Evolutionary conservation across 2,888 invertebrate genomes (phyloP).

Genomic region (Kuschelorhynchus macadamiae): DNA sequence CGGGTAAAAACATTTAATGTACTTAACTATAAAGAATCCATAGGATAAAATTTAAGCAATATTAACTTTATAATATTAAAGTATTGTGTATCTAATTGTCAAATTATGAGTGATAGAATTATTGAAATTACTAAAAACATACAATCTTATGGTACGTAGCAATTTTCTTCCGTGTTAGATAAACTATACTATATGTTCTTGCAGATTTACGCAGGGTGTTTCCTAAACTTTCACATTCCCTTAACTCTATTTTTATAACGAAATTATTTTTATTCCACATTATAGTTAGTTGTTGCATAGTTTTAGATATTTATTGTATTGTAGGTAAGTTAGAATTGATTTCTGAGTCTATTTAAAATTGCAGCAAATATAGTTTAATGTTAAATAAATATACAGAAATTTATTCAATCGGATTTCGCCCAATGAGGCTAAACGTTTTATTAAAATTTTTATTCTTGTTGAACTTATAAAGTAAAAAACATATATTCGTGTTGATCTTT

Average conservation of each 20-base stretch:
- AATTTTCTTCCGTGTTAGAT: conserved; percentile 35
- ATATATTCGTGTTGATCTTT: conserved; percentile 29
- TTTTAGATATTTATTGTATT: conserved; percentile 10
- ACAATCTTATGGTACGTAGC: conserved; percentile 51
- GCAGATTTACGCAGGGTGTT: conserved; percentile 35
- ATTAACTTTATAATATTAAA: conserved; percentile 63
- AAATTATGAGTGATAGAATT: conserved; percentile 68
- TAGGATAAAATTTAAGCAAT: conserved; percentile 65
- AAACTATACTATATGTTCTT: conserved; percentile 5
- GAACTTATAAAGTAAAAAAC: conserved; percentile 15
- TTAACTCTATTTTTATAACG: conserved; percentile 30
- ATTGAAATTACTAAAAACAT: conserved; percentile 52
- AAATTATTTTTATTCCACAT: conserved; percentile 22
- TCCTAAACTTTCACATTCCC: conserved; percentile 19
- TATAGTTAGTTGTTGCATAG: conserved; percentile 32
- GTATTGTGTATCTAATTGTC: conserved; percentile 65
- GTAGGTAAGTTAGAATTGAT: no score
- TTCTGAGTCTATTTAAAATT: no score
- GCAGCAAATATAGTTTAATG: no score
- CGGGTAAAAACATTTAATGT: conserved; percentile 34
- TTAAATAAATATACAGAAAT: no score
- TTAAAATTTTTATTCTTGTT: conserved; percentile 35
- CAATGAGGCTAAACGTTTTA: no score
- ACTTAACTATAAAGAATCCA: conserved; percentile 48
- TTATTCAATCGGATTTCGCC: no score